phyloP scores from a whole-genome alignment of 2,888 invertebrate species.

The Spisula subtruncata region DNA sequence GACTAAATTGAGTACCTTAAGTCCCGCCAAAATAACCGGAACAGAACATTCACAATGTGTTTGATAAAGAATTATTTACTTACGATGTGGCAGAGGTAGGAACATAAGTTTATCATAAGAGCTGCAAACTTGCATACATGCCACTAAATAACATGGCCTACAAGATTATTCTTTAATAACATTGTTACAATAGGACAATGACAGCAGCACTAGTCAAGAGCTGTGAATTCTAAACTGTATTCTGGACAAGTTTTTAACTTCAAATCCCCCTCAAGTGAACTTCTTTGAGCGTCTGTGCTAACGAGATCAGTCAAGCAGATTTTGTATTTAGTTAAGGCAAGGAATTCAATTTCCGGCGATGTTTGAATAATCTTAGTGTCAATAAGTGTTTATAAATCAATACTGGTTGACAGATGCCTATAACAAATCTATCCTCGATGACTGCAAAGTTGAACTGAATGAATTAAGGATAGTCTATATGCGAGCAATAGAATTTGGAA shows the following conservation, averaged over 20 bases:
- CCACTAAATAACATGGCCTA: too few species aligned
- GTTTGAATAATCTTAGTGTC: slow-evolving; percentile 13
- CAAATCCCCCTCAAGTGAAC: background rate
- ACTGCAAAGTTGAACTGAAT: background rate
- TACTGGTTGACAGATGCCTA: slow-evolving; percentile 3
- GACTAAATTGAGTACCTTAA: too few species aligned
- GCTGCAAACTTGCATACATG: too few species aligned
- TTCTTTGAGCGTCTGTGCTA: background rate
- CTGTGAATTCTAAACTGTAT: too few species aligned
- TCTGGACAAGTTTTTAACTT: background rate
- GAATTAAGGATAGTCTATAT: background rate
- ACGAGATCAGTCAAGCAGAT: background rate
- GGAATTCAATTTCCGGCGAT: slow-evolving; percentile 8
- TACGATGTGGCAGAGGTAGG: too few species aligned
- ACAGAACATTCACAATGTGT: too few species aligned
- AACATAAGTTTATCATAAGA: too few species aligned
- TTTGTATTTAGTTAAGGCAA: background rate
- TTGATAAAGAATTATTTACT: too few species aligned
- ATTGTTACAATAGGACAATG: too few species aligned
- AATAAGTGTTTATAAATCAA: background rate
- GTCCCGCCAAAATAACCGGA: too few species aligned
- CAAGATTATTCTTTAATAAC: too few species aligned
- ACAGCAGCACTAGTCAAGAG: too few species aligned
- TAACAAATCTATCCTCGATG: background rate
- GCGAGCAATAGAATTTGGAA: background rate